phyloP scores from a whole-genome alignment of 2,888 invertebrate genomes.

The Seira musarum region DNA sequence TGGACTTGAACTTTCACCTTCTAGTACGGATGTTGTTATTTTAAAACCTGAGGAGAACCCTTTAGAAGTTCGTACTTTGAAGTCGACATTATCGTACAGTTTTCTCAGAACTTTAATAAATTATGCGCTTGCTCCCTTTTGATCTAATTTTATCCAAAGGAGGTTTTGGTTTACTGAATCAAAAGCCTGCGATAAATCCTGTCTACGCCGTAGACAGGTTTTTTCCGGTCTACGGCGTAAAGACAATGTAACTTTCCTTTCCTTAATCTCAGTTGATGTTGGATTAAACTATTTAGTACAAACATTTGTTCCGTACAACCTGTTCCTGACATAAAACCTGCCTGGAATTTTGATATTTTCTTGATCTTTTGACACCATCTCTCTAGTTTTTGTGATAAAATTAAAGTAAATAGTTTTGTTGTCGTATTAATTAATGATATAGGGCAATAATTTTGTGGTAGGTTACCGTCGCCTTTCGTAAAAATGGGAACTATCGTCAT shows the following conservation, averaged over 20 bases:
- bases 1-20: conserved; percentile 50
- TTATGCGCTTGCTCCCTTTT: conserved; percentile 23
- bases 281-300: conserved; percentile 1
- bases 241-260: conserved; percentile 16
- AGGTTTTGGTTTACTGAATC: conserved; percentile 18
- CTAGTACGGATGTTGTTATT: conserved; percentile 35
- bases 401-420: neutral
- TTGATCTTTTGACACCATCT: conserved; percentile 1
- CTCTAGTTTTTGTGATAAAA: conserved; percentile 1
- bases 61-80: conserved; percentile 11
- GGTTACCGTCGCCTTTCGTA: conserved; percentile 20
- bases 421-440: conserved; percentile 23
- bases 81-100: conserved; percentile 20
- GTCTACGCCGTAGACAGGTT: too few relatives aligned
- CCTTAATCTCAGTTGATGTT: neutral
- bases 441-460: conserved; percentile 19
- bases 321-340: conserved; percentile 17
- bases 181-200: conserved; percentile 51
- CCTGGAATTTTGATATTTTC: conserved; percentile 24
- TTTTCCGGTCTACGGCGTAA: too few relatives aligned
- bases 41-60: conserved; percentile 19
- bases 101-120: conserved; percentile 28
- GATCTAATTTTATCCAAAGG: conserved; percentile 41
- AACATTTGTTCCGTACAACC: conserved; percentile 28
- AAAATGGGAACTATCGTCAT: conserved; percentile 17